phyloP scores from a whole-genome alignment of 2,797 vertebrate genomes.

The Characodon lateralis region DNA sequence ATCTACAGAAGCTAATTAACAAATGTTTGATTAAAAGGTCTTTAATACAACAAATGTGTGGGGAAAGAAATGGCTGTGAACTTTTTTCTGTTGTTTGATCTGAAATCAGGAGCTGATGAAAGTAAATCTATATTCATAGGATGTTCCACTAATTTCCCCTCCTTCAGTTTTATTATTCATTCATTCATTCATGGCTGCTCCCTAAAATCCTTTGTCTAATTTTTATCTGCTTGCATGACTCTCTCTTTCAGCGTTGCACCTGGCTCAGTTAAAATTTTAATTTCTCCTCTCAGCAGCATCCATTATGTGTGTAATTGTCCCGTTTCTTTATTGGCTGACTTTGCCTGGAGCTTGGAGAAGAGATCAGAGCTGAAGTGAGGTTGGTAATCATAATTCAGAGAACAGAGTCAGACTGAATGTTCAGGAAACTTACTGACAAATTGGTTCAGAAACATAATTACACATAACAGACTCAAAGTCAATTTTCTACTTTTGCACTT shows the following conservation, averaged over 20 bases:
- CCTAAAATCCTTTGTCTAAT: constrained; percentile 27
- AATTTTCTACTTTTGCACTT: background rate
- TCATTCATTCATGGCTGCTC: constrained; percentile 17
- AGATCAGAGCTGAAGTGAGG: constrained; percentile 31
- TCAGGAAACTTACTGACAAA: constrained; percentile 13
- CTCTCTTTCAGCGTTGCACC: constrained; percentile 44
- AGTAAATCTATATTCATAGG: constrained; percentile 12
- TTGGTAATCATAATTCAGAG: constrained; percentile 23
- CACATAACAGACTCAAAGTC: constrained; percentile 6
- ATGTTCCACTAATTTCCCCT: constrained; percentile 8
- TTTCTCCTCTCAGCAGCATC: constrained; percentile 56
- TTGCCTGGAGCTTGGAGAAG: constrained; percentile 58
- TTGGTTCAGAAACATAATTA: constrained; percentile 11
- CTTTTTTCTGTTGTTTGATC: background rate
- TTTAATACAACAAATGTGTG: background rate
- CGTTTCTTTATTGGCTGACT: constrained; percentile 66
- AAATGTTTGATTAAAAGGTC: constrained; percentile 10
- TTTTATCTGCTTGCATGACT: constrained; percentile 34
- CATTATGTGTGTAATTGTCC: constrained; percentile 70
- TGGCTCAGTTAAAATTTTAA: constrained; percentile 68
- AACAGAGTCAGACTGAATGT: constrained; percentile 4
- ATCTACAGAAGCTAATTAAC: constrained; percentile 3
- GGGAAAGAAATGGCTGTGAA: background rate
- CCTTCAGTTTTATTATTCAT: constrained; percentile 25
- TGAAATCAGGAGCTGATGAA: constrained; percentile 1